Percentiles rank a stretch among this genome's conserved stretches.
Conservation (phyloP, 1,140 invertebrate species). For the Sarcophaga bullata region DNA sequence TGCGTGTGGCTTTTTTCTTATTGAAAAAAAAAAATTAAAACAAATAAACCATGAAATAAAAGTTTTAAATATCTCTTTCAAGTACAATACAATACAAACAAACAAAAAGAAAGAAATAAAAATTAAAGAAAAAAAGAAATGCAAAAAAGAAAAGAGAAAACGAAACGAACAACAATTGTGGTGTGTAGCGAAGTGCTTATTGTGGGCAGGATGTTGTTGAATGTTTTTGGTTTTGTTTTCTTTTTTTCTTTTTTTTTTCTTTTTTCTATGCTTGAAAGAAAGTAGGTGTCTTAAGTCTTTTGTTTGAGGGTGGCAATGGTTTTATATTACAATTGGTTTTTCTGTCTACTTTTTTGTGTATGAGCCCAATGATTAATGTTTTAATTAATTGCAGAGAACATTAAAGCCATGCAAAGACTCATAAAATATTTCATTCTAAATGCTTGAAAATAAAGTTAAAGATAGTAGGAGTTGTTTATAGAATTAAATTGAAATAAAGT, state of each 20-base stretch:
- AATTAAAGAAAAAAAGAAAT: neutral
- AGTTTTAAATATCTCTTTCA: neutral
- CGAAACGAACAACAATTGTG: neutral
- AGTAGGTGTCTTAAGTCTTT: constrained; percentile 18
- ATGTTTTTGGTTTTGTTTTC: neutral
- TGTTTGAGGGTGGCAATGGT: neutral
- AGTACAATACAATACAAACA: neutral
- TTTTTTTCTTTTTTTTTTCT: too few relatives aligned
- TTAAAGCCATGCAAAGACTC: neutral
- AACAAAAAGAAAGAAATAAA: neutral
- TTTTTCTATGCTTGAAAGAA: neutral
- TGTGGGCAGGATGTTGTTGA: neutral
- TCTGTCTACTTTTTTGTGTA: neutral
- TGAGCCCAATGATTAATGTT: neutral
- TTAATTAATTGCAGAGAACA: neutral
- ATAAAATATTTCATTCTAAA: neutral
- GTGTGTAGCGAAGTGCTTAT: neutral
- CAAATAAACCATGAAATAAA: neutral
- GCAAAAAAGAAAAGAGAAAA: neutral
- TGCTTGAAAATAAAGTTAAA: neutral
- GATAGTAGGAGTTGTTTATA: neutral
- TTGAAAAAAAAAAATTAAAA: neutral
- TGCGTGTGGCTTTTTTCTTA: neutral
- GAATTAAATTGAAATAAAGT: neutral
- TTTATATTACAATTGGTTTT: neutral